Base-by-base conservation (phyloP, 2,797 vertebrate genomes). In the Megaceryle alcyon region DNA sequence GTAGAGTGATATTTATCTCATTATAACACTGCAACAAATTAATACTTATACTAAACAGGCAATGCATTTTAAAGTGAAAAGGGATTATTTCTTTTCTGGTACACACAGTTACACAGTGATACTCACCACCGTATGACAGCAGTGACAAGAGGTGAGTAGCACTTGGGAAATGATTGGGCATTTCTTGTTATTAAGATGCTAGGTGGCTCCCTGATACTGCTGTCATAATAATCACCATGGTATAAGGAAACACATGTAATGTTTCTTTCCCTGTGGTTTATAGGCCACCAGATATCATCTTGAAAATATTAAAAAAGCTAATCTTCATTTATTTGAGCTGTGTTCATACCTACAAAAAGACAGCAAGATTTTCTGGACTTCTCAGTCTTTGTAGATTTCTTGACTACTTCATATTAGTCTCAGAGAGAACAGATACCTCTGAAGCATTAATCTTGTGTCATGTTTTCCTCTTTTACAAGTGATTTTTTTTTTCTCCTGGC, bases 361-460 rank as follows among this genome's bases (percentile, higher is more conserved):
- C 0, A 0, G 15, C 35, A 60, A 17, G 31, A 15, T 54, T 75
- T 83, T 43, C 46, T 37, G n/a, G 28, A 25, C 22, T 83, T 83
- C 0, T 1, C 3, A 31, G 37, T n/a, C 0, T 16, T 41, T 88
- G 69, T 10, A 39, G 37, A 79, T 79, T 68, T 57, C 54, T 57
- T 1, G 0, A 3, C 0, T 0, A 69, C 56, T 83, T 91, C 63
- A 31, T 39, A 31, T 5, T 41, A n/a, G 28, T 83, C 46, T 86
- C 46, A 56, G 33, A n/a, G 33, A 73, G 28, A 78, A 73, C 8
- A 39, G 75, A 19, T 41, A 53, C 20, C 49, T 78, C 54, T 87
- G 26, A 35, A 88, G 35, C 65, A 77, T 56, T 56, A 51, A 31
- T 76, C 29, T 60, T 76, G 10, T 61, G 33, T 59, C 29, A 56